Conservation (phyloP, 53 echinoderm and acorn worm species). For the Paracentrotus lividus region DNA sequence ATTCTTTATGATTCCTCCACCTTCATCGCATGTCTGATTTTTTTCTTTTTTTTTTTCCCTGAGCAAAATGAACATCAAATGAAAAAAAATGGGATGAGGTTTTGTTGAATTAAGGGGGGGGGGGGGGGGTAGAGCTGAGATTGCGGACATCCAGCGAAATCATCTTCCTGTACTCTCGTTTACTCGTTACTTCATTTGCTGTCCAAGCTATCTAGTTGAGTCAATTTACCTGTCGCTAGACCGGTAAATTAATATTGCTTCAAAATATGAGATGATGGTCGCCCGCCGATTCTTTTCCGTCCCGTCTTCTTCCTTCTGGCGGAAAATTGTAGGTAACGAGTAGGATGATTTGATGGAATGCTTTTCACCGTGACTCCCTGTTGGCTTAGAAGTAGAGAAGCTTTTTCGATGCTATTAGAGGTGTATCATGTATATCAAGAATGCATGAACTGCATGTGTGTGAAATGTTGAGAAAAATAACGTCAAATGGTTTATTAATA, state of each 20-base stretch:
- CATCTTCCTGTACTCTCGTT: neutral
- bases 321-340: neutral
- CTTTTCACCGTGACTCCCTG: neutral
- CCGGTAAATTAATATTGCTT: conserved; percentile 25
- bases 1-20: conserved; percentile 11
- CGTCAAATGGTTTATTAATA: too few species aligned
- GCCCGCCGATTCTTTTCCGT: neutral
- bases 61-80: neutral
- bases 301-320: neutral
- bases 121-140: neutral
- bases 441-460: neutral
- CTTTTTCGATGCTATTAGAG: neutral
- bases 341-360: neutral
- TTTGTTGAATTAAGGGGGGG: too few species aligned
- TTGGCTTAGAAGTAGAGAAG: neutral
- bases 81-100: neutral
- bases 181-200: neutral
- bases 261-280: neutral
- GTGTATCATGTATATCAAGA: neutral
- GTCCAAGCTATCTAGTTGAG: neutral
- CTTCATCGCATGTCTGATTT: neutral
- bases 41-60: too few species aligned
- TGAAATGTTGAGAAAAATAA: neutral
- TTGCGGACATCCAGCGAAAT: neutral
- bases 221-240: conserved; percentile 39